A percentile compares a stretch with the other conserved stretches of the same genome.
Conservation (phyloP, 2,888 invertebrate genomes). For the Lysandra coridon region DNA sequence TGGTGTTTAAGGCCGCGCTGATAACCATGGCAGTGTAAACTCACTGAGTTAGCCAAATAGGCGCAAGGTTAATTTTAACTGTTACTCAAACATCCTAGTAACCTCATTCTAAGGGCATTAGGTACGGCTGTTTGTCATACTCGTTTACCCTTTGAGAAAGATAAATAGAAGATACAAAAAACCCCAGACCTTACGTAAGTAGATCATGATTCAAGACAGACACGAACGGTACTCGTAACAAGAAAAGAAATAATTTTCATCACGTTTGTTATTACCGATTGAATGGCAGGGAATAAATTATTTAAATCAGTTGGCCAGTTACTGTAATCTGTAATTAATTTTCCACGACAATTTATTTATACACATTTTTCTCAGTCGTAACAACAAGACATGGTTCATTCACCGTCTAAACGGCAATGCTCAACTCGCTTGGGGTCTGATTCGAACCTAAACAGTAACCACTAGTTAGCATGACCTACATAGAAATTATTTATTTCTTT, state of each 20-base stretch:
- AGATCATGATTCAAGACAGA: neutral
- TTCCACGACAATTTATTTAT: neutral
- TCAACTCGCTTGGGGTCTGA: neutral
- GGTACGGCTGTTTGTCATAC: neutral
- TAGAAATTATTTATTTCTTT: too few relatives aligned
- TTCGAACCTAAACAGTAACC: neutral
- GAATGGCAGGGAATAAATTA: neutral
- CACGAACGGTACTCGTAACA: neutral
- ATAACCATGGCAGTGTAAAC: conserved; percentile 34
- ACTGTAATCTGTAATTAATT: neutral
- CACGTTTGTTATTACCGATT: neutral
- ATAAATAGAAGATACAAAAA: conserved; percentile 7
- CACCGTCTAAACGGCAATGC: neutral
- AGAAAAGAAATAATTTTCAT: neutral
- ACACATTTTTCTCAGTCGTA: neutral
- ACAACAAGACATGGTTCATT: neutral
- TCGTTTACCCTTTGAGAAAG: neutral
- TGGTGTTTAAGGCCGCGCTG: conserved; percentile 31
- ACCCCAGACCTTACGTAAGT: neutral
- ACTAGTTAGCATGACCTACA: too few relatives aligned
- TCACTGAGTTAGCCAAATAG: conserved; percentile 33
- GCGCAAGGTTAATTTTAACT: conserved; percentile 35
- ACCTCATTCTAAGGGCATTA: conserved; percentile 9
- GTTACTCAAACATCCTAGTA: conserved; percentile 30
- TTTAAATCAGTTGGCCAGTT: neutral